Evolutionary conservation across 30 jellyfish, hydroid and myxozoan species (phyloP).

Genomic region (Turritopsis dohrnii): DNA sequence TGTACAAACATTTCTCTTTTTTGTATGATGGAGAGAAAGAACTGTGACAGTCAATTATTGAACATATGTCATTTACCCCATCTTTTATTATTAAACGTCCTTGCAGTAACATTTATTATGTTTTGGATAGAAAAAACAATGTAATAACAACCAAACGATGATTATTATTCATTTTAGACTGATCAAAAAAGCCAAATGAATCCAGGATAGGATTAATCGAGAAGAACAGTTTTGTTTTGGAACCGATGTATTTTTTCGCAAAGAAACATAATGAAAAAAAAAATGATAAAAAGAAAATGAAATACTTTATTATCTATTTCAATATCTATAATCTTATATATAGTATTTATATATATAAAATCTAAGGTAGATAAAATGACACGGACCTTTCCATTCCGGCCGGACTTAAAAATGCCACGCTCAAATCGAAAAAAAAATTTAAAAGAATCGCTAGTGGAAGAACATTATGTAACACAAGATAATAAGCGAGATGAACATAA

Average conservation of each 20-base stretch:
- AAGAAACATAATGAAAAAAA: background rate
- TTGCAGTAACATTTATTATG: background rate
- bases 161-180: too few relatives aligned
- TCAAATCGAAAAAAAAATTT: background rate
- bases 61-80: too few relatives aligned
- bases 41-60: too few relatives aligned
- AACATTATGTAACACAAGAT: background rate
- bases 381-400: background rate
- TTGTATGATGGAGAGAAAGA: background rate
- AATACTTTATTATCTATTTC: background rate
- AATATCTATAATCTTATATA: background rate
- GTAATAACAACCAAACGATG: too few relatives aligned
- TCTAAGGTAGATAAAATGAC: background rate
- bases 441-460: background rate
- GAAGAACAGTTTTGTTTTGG: too few relatives aligned
- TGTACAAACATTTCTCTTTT: background rate
- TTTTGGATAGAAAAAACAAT: background rate
- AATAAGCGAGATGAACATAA: background rate
- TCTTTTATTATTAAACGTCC: too few relatives aligned
- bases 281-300: background rate
- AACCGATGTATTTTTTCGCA: background rate
- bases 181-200: too few relatives aligned
- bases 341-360: too few relatives aligned
- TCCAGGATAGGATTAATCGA: too few relatives aligned
- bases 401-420: background rate